Conservation (phyloP, 2,888 invertebrate genomes). For the Drosophila putrida region DNA sequence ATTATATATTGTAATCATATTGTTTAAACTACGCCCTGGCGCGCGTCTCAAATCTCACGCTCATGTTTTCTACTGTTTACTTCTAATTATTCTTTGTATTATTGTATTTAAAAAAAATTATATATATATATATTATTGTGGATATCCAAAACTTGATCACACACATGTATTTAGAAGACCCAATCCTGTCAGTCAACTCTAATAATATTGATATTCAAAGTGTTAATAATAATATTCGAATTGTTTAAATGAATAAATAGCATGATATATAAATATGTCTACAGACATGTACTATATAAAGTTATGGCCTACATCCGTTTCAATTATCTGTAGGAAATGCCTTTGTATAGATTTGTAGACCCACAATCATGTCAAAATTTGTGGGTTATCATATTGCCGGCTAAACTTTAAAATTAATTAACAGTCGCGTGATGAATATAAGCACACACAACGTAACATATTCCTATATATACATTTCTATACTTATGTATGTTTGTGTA, state of each 20-base stretch:
- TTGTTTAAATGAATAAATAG: constrained; percentile 75
- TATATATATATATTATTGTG: constrained; percentile 22
- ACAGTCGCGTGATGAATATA: constrained; percentile 10
- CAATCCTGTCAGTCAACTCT: constrained; percentile 65
- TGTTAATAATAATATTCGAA: constrained; percentile 80
- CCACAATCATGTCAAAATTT: constrained; percentile 3
- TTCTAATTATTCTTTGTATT: constrained; percentile 50
- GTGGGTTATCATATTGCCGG: constrained; percentile 8
- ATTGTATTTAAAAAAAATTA: constrained; percentile 31
- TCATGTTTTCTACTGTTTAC: constrained; percentile 42
- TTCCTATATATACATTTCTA: neutral
- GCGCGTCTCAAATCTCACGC: constrained; percentile 68
- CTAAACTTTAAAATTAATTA: constrained; percentile 31
- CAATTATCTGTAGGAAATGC: constrained; percentile 19
- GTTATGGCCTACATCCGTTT: neutral
- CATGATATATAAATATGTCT: constrained; percentile 56
- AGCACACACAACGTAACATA: constrained; percentile 1
- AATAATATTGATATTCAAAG: constrained; percentile 73
- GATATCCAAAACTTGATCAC: constrained; percentile 38
- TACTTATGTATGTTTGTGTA: neutral
- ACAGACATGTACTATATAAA: neutral
- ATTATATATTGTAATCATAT: constrained; percentile 49
- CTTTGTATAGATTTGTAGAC: constrained; percentile 1
- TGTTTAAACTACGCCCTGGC: constrained; percentile 54
- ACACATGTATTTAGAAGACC: constrained; percentile 61